Conservation (phyloP, 2,797 vertebrate species). For the Epinephelus coioides region DNA sequence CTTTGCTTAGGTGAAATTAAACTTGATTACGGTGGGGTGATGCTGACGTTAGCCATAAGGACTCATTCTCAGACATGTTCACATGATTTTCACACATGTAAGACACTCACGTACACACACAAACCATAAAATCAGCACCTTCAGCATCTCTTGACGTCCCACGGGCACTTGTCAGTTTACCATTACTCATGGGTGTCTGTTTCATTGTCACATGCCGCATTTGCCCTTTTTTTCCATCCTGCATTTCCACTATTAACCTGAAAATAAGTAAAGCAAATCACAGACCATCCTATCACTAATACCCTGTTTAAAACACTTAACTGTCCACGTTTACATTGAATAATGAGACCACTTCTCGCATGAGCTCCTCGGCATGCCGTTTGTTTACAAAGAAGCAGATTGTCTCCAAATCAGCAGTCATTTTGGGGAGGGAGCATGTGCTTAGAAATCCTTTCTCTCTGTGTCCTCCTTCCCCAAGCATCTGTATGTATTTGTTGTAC, state of each 20-base stretch:
- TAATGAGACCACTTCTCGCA: constrained; percentile 72
- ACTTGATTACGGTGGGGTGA: constrained; percentile 54
- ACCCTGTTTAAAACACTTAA: constrained; percentile 70
- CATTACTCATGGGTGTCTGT: constrained; percentile 38
- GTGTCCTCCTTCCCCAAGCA: constrained; percentile 63
- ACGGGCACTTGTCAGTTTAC: constrained; percentile 21
- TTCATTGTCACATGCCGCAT: constrained; percentile 33
- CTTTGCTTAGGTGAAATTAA: constrained; percentile 66
- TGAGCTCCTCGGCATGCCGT: constrained; percentile 68
- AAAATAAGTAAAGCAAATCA: constrained; percentile 53
- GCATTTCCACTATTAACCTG: constrained; percentile 45
- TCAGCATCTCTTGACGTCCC: constrained; percentile 40
- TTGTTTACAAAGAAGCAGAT: constrained; percentile 75
- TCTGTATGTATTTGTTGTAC: constrained; percentile 82
- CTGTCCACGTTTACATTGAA: constrained; percentile 74
- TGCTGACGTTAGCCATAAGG: constrained; percentile 37
- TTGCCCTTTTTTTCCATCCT: constrained; percentile 27
- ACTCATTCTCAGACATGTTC: constrained; percentile 21
- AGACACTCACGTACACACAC: constrained; percentile 1
- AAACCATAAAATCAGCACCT: constrained; percentile 51
- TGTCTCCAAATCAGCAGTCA: constrained; percentile 67
- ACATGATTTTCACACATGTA: constrained; percentile 17
- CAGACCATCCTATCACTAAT: constrained; percentile 63
- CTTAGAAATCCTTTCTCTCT: constrained; percentile 62
- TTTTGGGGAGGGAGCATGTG: constrained; percentile 49